Evolutionary conservation across 2,888 invertebrate species (phyloP).

Genomic region (Xanthia icteritia): DNA sequence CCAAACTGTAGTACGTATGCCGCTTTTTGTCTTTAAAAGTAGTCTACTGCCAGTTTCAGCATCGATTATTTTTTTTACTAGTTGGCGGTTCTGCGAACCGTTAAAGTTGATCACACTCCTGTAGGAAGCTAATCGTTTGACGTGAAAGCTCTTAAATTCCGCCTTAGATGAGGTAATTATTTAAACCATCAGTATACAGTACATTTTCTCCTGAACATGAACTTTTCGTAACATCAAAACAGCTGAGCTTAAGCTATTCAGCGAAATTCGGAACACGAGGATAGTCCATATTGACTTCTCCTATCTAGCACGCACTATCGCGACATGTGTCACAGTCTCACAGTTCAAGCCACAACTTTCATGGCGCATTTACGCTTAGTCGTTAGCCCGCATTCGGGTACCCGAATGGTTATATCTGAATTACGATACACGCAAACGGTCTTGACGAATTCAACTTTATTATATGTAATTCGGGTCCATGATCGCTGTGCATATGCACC

Average conservation of each 20-base stretch:
- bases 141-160: constrained; percentile 4
- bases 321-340: not conserved
- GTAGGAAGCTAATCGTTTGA: not conserved
- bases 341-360: not conserved
- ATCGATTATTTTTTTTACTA: not conserved
- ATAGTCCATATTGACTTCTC: not conserved
- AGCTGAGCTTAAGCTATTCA: constrained; percentile 1
- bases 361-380: not conserved
- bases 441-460: not conserved
- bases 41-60: not conserved
- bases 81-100: too few species aligned
- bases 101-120: not conserved
- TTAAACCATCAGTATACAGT: constrained; percentile 5
- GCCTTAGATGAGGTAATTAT: not conserved
- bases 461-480: not conserved
- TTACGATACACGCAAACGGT: not conserved
- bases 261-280: constrained; percentile 11
- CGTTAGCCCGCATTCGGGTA: not conserved
- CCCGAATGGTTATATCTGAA: not conserved
- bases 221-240: not conserved
- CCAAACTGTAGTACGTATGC: not conserved
- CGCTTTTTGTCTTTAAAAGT: constrained; percentile 10
- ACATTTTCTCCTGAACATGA: constrained; percentile 12
- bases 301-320: not conserved
- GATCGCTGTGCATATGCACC: not conserved